Conservation (phyloP, 2,797 vertebrate genomes). For the Denticeps clupeoides region DNA sequence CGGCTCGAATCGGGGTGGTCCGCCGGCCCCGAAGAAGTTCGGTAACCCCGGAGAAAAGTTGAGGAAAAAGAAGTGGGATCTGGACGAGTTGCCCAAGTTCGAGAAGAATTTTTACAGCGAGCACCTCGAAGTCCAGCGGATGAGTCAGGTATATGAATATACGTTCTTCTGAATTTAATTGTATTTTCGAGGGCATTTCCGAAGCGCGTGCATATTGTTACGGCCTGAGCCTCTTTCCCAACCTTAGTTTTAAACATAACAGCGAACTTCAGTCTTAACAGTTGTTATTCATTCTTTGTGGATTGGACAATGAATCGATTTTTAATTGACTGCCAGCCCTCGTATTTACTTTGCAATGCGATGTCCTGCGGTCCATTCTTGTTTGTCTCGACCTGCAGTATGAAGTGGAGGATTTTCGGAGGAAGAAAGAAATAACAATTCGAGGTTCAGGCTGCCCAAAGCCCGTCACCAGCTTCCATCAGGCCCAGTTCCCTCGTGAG, state of each 20-base stretch:
- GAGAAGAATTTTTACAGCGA: slow-evolving; percentile 97
- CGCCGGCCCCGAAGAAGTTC: slow-evolving; percentile 83
- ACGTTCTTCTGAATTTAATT: not conserved
- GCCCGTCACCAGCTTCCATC: slow-evolving; percentile 76
- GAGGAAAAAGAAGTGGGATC: slow-evolving; percentile 91
- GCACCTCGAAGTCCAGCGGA: slow-evolving; percentile 75
- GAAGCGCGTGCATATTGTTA: not conserved
- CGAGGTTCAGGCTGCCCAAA: slow-evolving; percentile 77
- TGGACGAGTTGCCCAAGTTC: slow-evolving; percentile 92
- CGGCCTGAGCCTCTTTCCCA: not conserved
- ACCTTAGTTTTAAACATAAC: not conserved
- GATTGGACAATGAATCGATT: not conserved
- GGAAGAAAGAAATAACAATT: slow-evolving; percentile 90
- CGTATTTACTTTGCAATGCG: too few species aligned
- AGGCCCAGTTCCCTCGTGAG: slow-evolving; percentile 92
- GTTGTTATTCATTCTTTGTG: not conserved
- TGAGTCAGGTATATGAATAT: slow-evolving; percentile 61
- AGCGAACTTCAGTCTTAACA: not conserved
- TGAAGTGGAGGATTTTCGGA: slow-evolving; percentile 80
- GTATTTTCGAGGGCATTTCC: not conserved
- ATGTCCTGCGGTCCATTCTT: too few species aligned
- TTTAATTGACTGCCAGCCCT: too few species aligned
- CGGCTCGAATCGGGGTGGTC: slow-evolving; percentile 59
- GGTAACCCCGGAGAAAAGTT: slow-evolving; percentile 92
- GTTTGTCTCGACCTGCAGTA: slow-evolving; percentile 57